phyloP scores from a whole-genome alignment of 2,113 vertebrate species.

The Arvicanthis niloticus region DNA sequence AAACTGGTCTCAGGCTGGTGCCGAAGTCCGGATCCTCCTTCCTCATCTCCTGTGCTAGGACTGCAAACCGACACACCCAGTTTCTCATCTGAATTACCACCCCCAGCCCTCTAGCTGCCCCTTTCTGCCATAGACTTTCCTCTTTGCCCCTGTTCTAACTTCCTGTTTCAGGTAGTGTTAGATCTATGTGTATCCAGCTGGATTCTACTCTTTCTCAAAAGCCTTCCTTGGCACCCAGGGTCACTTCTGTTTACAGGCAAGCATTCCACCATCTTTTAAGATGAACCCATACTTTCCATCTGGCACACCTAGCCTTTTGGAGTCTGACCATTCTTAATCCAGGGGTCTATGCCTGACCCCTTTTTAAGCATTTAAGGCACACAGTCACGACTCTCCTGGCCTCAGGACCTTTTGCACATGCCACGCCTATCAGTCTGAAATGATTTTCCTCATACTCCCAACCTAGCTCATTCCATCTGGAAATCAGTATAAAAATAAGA shows the following conservation, averaged over 20 bases:
- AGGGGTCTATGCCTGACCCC: too few relatives aligned
- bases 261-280: neutral
- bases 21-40: neutral
- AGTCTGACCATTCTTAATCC: neutral
- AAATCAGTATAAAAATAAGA: neutral
- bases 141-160: neutral
- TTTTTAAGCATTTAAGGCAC: neutral
- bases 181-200: too few relatives aligned
- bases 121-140: neutral
- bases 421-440: neutral
- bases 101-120: neutral
- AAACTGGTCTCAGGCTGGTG: neutral
- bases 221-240: neutral
- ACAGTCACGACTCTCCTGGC: neutral
- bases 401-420: slow-evolving; percentile 39
- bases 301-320: neutral
- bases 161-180: neutral
- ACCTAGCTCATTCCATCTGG: neutral
- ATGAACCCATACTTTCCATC: neutral
- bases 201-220: neutral
- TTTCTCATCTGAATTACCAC: neutral
- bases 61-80: neutral
- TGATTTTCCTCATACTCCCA: neutral
- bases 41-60: neutral
- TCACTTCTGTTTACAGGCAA: neutral